Base-by-base conservation (phyloP, 2,888 invertebrate species). In the Disparrhopalites patrizii region DNA sequence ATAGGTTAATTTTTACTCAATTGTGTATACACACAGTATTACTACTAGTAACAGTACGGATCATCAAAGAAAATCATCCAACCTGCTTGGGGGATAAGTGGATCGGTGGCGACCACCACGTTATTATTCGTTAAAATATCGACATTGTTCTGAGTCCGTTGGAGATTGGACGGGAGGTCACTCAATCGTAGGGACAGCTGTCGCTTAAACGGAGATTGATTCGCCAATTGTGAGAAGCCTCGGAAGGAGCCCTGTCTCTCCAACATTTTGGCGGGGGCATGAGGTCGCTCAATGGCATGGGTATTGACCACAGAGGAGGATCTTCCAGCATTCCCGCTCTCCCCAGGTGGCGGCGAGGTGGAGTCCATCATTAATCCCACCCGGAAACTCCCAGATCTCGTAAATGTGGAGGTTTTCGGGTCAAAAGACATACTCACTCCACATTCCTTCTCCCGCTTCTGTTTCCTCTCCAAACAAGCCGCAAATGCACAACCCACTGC, bases 401-500 rank as follows among this genome's bases (percentile, higher is more conserved):
- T 94, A 80, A 97, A 97, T 54, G 93, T 92, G 58, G 92, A 89
- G 78, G 89, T 91, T 77, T 90, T 89, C 52, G 89, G 85, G 79
- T 93, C 93, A 78, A 92, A 93, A 77, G 90, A 91, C 91, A 93
- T 93, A 47, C 91, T 91, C 13, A 93, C 93, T 10, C 90, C 90
- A 79, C 92, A 93, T 80, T 98, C 97, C 79, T 95, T 96, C 80
- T 99, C 98, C 69, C 98, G 85, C 73, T 93, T 90, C 81, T 98
- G 96, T 81, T 99, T 99, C 77, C 94, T 86, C 79, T 99, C 99
- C 75, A 99, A 82, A 78, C 99, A 99, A 1, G 97, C 94, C 62
- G 97, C 94, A 82, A 99, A 99, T 56, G 99, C 98, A 83, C 98
- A 99, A 43, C 99, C 99, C 30, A 99, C 99, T 1, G 99, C 99